Evolutionary conservation across 2,113 vertebrate species (phyloP).

Genomic region (Philantomba maxwellii): DNA sequence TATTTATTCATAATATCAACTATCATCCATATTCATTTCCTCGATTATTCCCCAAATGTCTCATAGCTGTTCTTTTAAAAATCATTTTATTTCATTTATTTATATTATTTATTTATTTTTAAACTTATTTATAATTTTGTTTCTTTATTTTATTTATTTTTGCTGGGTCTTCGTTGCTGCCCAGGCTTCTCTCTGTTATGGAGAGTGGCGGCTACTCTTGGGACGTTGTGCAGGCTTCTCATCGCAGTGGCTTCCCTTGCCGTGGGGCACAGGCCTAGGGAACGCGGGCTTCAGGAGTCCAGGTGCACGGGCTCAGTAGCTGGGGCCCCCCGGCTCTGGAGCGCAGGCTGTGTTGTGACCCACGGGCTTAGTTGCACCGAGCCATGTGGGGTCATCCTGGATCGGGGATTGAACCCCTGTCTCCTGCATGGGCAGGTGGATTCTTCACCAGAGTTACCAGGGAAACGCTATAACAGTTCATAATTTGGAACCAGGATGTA

Average conservation of each 20-base stretch:
- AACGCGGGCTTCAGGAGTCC: rapidly evolving
- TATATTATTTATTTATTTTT: neutral
- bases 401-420: rapidly evolving
- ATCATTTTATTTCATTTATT: neutral
- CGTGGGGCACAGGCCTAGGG: neutral
- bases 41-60: neutral
- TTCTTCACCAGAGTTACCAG: neutral
- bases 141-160: neutral
- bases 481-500: neutral
- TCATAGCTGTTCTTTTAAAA: neutral
- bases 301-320: rapidly evolving
- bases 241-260: neutral
- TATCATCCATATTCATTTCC: neutral
- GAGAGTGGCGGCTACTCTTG: neutral
- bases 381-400: neutral
- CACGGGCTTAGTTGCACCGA: neutral
- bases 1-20: neutral
- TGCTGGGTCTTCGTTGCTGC: neutral
- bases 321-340: neutral
- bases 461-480: neutral
- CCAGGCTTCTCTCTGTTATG: neutral
- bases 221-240: neutral
- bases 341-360: neutral
- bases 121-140: neutral
- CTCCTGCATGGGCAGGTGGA: neutral